Base-by-base conservation (phyloP, 1,140 invertebrate genomes). In the Trinorchestia longiramus region DNA sequence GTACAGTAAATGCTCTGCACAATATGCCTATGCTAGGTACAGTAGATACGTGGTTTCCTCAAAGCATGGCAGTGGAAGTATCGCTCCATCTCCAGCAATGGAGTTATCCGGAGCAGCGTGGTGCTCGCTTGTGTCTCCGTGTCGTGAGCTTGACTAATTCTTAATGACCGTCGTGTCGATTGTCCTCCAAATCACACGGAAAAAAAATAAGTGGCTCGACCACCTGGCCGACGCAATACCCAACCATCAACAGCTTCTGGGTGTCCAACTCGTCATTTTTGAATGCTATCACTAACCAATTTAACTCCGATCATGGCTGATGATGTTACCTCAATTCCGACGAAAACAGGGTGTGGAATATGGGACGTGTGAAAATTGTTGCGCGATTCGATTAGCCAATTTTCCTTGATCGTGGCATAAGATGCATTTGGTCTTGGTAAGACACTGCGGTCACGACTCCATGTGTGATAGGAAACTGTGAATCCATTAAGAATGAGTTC, bases 131-230 rank as follows among this genome's bases (percentile, higher is more conserved):
- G 62, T 90, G 88, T 90, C 88, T 90, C 88, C 41, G 88, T 90
- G 88, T 90, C 88, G 88, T 90, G 88, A 90, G 88, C 88, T 43
- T 90, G 88, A 90, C 88, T 90, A 90, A 90, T 90, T 43, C 88
- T 90, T 90, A 90, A 90, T 90, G 88, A 90, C 43, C 62, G 88
- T 43, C 88, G 88, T 90, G 88, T 90, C 88, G 43, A 90, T 90
- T 90, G 88, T 90, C 88, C 88, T 90, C 88, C 88, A 90, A 90
- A 90, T 90, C 88, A 90, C 88, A 90, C 88, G n/a, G n/a, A 43
- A 77, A 77, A 77, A 43, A 90, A 41, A 43, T 41, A 90, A 90
- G 88, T 90, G 88, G 41, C 43, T 42, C 88, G 88, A 77, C 88
- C 88, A 90, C 88, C 88, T 90, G 88, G 41, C 88, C 88, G 41